Base-by-base conservation (phyloP, 1,140 invertebrate genomes). In the Aphelenchoides avenae region DNA sequence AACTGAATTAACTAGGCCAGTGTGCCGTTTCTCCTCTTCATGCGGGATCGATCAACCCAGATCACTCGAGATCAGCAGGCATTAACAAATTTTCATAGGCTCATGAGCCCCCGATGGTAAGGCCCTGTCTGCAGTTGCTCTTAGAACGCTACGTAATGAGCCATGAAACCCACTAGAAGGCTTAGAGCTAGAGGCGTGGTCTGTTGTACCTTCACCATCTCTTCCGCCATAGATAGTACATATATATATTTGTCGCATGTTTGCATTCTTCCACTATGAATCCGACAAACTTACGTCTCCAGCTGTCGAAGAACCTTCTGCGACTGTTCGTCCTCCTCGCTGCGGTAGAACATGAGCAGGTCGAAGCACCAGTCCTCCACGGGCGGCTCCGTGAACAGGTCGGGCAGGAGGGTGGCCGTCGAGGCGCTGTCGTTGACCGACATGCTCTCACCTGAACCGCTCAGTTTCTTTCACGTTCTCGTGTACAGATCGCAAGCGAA, bases 311-410 rank as follows among this genome's bases (percentile, higher is more conserved):
- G 46, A 27, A 68, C 52, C 18, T 60, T 66, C 15, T 34, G 36
- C 1, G 65, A 52, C 27, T 69, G 66, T 7, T 44, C 42, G 34
- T 73, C 64, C 26, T 72, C 66, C 13, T 61, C 52, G 13, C 40
- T 49, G 20, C 50, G 50, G 34, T 67, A 67, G 43, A 66, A 67
- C n/a, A 67, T 18, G n/a, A 67, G 41, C 24, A 67, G 40, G 39
- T 67, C 64, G 40, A 67, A 67, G 41, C 64, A 67, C 64, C 64
- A 64, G 15, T 57, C 36, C 27, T 26, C 26, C 9, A 52, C 49
- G 1, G 49, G 49, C 0, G 49, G 49, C 44, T 47, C 44, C n/a
- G 13, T 13, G 13, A 36, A 18, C 34, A 36, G 13, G 13, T 13
- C 34, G 13, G 34, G 13, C 34, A 18, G 13, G 13, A 36, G 13